Evolutionary conservation across 2,888 invertebrate species (phyloP), one percentile per base, ranked within the genome.

Genomic region (Chymomyza caudatula): DNA sequence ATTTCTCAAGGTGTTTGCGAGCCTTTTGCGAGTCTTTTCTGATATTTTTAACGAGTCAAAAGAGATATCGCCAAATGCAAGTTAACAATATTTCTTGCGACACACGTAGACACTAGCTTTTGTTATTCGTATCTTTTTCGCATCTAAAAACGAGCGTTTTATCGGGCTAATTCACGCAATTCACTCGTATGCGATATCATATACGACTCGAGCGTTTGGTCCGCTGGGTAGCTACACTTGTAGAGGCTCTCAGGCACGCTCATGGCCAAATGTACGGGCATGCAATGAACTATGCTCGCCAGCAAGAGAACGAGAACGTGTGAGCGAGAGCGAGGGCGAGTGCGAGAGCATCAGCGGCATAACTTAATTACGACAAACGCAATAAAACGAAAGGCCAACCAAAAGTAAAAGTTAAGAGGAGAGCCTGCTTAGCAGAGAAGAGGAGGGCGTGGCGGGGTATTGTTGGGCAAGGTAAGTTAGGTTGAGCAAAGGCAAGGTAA

Each of bases 331-430:
- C 11, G 29, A 37, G 29, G 5, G 29, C 29, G 3, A 11, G 29
- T 11, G 11, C 29, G 11, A 37, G 5, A 37, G 29, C 11, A 37
- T 8, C 47, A 47, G 17, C 5, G 57, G 52, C 75, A 62, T 60
- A 73, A 77, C 79, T 69, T 79, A 77, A 81, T 79, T 77, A 82
- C 76, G 77, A 79, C 23, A 60, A 77, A 77, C 69, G 71, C 64
- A 44, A 63, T 60, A 64, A 58, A 61, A 69, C 62, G 70, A 23
- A 67, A 60, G 56, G 65, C 47, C 42, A 57, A 60, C 62, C 37
- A 63, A 20, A 68, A 58, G 68, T 25, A 17, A 37, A 44, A 60
- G 17, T n/a, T 37, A 0, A 11, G 29, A 37, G 29, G 11, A 37
- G 11, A 37, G 11, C 29, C 29, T 11, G 29, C 29, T 37, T 37